phyloP scores from a whole-genome alignment of 2,797 vertebrate genomes.

The Mallotus villosus region DNA sequence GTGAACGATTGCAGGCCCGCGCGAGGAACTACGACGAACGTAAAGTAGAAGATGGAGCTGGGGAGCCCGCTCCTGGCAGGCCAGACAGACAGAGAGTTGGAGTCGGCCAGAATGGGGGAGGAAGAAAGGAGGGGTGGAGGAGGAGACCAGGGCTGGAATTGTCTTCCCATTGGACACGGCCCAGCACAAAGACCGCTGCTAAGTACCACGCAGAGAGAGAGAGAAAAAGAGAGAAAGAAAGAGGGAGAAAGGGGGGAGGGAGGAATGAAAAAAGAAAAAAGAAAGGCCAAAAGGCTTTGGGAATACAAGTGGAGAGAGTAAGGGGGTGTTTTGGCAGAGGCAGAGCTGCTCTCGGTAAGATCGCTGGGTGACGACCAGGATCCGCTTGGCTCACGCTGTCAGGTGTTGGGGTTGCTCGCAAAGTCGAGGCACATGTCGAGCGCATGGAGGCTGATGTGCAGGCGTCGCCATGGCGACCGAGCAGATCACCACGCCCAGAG shows the following conservation, averaged over 20 bases:
- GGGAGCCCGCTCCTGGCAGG: background rate
- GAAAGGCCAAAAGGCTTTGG: slow-evolving; percentile 17
- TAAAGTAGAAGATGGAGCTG: slow-evolving; percentile 11
- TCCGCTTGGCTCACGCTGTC: slow-evolving; percentile 54
- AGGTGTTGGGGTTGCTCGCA: slow-evolving; percentile 67
- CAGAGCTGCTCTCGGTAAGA: background rate
- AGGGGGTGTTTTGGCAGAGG: background rate
- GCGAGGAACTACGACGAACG: background rate
- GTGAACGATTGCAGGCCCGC: no score
- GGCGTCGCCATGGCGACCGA: slow-evolving; percentile 75
- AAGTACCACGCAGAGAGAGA: slow-evolving; percentile 39
- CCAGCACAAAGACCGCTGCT: slow-evolving; percentile 31
- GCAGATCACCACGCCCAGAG: slow-evolving; percentile 40
- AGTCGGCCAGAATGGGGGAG: background rate
- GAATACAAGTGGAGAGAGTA: background rate
- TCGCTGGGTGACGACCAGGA: background rate
- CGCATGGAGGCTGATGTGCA: slow-evolving; percentile 75
- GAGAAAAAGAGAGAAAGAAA: slow-evolving; percentile 9
- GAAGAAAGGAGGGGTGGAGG: background rate
- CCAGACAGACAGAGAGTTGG: slow-evolving; percentile 8
- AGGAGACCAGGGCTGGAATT: slow-evolving; percentile 3
- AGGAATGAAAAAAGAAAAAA: background rate
- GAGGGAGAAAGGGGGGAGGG: background rate
- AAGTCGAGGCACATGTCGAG: slow-evolving; percentile 71
- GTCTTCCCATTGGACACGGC: slow-evolving; percentile 30